Base-by-base conservation (phyloP, 2,113 vertebrate species). In the Colinus virginianus region DNA sequence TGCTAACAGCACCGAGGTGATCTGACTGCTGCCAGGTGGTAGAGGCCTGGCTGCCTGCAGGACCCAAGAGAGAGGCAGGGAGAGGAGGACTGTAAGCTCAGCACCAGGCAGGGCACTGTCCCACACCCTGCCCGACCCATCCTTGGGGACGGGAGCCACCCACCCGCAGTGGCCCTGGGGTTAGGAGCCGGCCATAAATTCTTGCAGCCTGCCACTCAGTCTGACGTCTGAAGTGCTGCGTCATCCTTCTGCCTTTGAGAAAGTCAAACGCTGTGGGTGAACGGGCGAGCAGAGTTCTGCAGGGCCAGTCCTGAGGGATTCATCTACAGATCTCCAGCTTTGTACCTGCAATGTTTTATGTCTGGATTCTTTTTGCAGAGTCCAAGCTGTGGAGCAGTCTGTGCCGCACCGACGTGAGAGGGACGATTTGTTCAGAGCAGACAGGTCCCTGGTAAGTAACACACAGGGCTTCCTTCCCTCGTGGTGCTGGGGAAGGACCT, bases 231-330 rank as follows among this genome's bases (percentile, higher is more conserved):
- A 69, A 85, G 23, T 87, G 94, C 93, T 95, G 91, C 40, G 20
- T 95, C 90, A 87, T 91, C 63, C 76, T 74, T 83, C 77, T 91
- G 40, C 81, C 78, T 84, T 58, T 58, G 45, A 38, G 93, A 91
- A 72, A 95, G 93, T 76, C 84, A 70, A 30, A 49, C n/a, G 13
- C 66, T 53, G 78, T 28, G 63, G 49, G 67, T 19, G 45, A 74
- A 36, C 22, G 62, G 82, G 75, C 84, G 58, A n/a, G 30, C 32
- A 66, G 71, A 7, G 42, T 61, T 56, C 70, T 74, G 78, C 75
- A 74, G 66, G 75, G 75, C 42, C 70, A 69, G 89, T 21, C 4
- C 48, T 5, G 18, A n/a, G 4, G 25, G 55, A 78, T 9, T 17
- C 6, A 25, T 43, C 71, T 78, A 3, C 3, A 14, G 7, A 7